Evolutionary conservation across 2,888 invertebrate species (phyloP), one percentile per base, ranked within the genome.

Genomic region (Iselma pallidipennis): DNA sequence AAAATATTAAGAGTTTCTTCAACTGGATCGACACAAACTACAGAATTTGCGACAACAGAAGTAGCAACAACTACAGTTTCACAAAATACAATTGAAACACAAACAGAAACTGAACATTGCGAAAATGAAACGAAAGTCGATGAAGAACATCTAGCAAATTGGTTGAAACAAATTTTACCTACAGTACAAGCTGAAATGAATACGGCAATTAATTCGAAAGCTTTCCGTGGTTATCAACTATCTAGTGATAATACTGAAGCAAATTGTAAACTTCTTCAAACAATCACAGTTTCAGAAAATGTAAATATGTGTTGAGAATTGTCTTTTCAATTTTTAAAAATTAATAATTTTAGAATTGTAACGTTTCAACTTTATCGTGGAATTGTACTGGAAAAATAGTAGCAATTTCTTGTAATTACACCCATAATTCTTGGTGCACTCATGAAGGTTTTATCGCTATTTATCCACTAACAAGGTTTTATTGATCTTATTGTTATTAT

Each of bases 111-210:
- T 1, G 53, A 59, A 1, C 54, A 63, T 54, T 31, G 60, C 16
- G 49, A 57, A 9, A 48, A 26, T 71, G 71, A 55, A 19, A 42
- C 57, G 16, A 74, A 77, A 53, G 77, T 75, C 2, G 83, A 85
- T 71, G 82, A 83, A 68, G 74, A 80, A 9, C 83, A 81, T 59
- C 66, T 86, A 56, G 82, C 82, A 7, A 74, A 74, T 23, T 86
- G 83, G 81, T 63, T 86, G n/a, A 79, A 78, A 14, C 78, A 78
- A 64, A 81, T 85, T 23, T 84, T 78, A 66, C 84, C 85, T 0
- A 66, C 72, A 49, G 79, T 85, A 2, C 82, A 83, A 60, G 76
- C 74, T 42, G 84, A 85, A 71, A 70, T 86, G 4, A 77, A 81
- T 45, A 81, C 83, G 57, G 79, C 73, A 3, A 68, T 69, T 28